Evolutionary conservation across 2,113 vertebrate species (phyloP).

Genomic region (Prietella phreatophila): DNA sequence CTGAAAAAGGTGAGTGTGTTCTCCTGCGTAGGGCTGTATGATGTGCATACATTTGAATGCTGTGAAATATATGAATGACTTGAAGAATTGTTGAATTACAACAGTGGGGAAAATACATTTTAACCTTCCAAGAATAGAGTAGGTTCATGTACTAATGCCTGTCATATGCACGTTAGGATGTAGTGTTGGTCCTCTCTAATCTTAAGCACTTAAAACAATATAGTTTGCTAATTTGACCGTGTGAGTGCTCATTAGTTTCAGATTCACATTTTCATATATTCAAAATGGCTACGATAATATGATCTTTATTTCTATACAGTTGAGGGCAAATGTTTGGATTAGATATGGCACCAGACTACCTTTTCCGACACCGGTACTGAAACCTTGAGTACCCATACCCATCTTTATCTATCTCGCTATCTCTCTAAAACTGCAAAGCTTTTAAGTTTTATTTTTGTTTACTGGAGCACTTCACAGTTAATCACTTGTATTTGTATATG

Average conservation of each 20-base stretch:
- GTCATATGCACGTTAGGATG: background rate
- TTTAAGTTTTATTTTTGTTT: background rate
- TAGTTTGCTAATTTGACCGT: background rate
- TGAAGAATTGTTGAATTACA: background rate
- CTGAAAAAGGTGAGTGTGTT: conserved; percentile 77
- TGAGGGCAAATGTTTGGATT: background rate
- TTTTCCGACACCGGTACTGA: background rate
- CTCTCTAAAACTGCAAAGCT: background rate
- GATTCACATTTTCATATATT: background rate
- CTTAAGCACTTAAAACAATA: background rate
- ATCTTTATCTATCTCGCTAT: no score
- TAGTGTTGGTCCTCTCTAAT: background rate
- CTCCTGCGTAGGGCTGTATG: background rate
- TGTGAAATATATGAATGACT: background rate
- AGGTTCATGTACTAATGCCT: background rate
- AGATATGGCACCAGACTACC: background rate
- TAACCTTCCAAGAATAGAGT: background rate
- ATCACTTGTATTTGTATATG: background rate
- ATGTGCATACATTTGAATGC: background rate
- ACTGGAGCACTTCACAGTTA: background rate
- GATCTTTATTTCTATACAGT: background rate
- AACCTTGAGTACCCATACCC: background rate
- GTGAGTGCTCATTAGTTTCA: background rate
- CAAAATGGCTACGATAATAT: background rate
- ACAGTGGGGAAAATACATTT: no score